Evolutionary conservation across 2,113 vertebrate genomes (phyloP).

Genomic region (Peromyscus polionotus): DNA sequence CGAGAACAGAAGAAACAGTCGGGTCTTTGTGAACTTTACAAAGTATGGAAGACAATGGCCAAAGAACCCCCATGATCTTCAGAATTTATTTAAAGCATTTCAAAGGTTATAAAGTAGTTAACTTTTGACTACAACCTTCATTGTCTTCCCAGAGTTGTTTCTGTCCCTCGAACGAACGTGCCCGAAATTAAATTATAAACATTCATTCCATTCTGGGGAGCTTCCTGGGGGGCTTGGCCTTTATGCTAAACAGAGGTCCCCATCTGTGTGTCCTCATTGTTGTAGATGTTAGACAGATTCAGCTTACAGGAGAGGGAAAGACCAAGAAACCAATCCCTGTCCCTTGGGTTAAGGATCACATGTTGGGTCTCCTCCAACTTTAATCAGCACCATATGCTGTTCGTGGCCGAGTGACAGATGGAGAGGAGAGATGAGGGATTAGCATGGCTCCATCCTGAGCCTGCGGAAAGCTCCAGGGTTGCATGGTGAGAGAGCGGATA

Average conservation of each 20-base stretch:
- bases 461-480: not conserved
- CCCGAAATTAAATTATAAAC: conserved; percentile 70
- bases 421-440: conserved; percentile 38
- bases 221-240: conserved; percentile 55
- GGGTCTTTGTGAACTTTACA: conserved; percentile 56
- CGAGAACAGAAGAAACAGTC: not conserved
- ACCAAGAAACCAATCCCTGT: conserved; percentile 73
- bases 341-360: conserved; percentile 78
- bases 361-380: conserved; percentile 76
- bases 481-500: not conserved
- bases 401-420: conserved; percentile 72
- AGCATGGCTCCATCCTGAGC: not conserved
- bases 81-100: conserved; percentile 28
- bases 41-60: conserved; percentile 21
- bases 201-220: conserved; percentile 48
- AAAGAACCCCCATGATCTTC: conserved; percentile 6
- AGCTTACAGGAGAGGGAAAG: conserved; percentile 33
- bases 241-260: not conserved
- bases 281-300: conserved; percentile 22
- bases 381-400: conserved; percentile 83
- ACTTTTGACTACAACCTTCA: conserved; percentile 54
- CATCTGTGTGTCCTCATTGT: conserved; percentile 3
- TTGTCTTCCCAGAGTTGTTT: conserved; percentile 52
- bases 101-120: not conserved
- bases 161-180: conserved; percentile 38